Percentiles rank a stretch among this genome's conserved stretches.
phyloP scores from a whole-genome alignment of 2,797 vertebrate species.

The Anabas testudineus region DNA sequence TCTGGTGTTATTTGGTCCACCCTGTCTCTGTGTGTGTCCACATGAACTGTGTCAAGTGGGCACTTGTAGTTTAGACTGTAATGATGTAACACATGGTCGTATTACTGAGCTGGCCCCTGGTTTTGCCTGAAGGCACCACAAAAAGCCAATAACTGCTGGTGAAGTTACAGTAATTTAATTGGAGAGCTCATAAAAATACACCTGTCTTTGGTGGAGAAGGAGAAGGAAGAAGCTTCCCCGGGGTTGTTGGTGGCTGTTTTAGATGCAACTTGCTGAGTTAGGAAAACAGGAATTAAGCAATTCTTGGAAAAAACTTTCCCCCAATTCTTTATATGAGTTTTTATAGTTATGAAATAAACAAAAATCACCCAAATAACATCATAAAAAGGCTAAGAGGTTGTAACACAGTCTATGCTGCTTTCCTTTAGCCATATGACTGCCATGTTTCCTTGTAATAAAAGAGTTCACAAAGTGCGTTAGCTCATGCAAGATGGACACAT shows the following conservation, averaged over 20 bases:
- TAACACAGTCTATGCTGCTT: background rate
- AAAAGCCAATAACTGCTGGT: conserved; percentile 74
- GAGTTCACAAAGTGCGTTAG: conserved; percentile 17
- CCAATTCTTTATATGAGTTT: background rate
- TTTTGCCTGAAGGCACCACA: conserved; percentile 81
- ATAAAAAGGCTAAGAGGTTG: conserved; percentile 5
- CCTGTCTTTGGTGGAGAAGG: conserved; percentile 78
- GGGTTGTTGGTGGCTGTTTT: background rate
- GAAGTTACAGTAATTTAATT: conserved; percentile 88
- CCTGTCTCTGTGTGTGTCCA: conserved; percentile 26
- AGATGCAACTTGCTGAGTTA: background rate
- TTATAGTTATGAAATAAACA: background rate
- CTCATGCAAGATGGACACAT: conserved; percentile 41
- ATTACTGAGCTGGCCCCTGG: conserved; percentile 66
- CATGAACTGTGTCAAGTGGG: conserved; percentile 25
- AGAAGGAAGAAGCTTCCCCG: background rate
- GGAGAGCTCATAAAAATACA: conserved; percentile 90
- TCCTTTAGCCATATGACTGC: conserved; percentile 8
- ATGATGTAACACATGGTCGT: conserved; percentile 88
- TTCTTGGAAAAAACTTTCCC: conserved; percentile 1
- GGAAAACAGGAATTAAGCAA: background rate
- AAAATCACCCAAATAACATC: conserved; percentile 6
- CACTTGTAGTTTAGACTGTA: conserved; percentile 82
- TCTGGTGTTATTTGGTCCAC: background rate
- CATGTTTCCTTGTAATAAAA: conserved; percentile 39